These are phyloP conservation scores for Enteromius fasciolatus DNA, from an alignment of 2,797 vertebrate species.

Conservation along the genomic window DNA sequence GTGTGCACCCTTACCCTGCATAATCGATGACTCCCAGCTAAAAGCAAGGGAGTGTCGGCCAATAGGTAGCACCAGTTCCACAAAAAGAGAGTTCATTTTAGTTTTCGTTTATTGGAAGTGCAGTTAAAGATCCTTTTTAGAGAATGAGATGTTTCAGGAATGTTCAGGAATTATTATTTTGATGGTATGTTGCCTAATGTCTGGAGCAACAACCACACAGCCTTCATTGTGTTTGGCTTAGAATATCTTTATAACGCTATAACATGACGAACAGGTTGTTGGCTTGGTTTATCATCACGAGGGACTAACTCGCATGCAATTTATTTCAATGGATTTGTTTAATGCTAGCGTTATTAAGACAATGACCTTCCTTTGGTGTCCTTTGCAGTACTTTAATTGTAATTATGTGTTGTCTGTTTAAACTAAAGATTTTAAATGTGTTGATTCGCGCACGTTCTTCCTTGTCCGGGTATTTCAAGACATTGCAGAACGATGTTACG, in stretches of 20 bases:
- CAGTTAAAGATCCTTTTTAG: not conserved
- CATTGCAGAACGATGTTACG: not conserved
- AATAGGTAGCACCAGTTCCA: conserved; percentile 58
- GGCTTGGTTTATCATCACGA: not conserved
- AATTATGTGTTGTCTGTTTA: not conserved
- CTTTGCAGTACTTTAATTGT: not conserved
- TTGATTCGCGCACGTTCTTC: not conserved
- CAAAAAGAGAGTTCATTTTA: conserved; percentile 1
- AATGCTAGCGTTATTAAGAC: not conserved
- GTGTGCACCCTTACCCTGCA: conserved; percentile 81
- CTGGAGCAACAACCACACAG: not conserved
- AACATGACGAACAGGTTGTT: not conserved
- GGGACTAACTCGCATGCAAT: not conserved
- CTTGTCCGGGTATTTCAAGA: not conserved
- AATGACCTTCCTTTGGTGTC: not conserved
- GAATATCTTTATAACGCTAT: not conserved
- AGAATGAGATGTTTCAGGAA: not conserved
- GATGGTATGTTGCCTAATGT: not conserved
- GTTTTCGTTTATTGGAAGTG: not conserved
- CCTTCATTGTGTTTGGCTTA: not conserved
- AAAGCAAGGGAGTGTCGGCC: conserved; percentile 80
- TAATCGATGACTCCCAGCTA: conserved; percentile 88
- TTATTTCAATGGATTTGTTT: not conserved
- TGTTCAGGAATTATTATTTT: not conserved
- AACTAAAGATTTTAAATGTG: not conserved